Base-by-base conservation (phyloP, 2,113 vertebrate genomes). In the Gymnogyps californianus region DNA sequence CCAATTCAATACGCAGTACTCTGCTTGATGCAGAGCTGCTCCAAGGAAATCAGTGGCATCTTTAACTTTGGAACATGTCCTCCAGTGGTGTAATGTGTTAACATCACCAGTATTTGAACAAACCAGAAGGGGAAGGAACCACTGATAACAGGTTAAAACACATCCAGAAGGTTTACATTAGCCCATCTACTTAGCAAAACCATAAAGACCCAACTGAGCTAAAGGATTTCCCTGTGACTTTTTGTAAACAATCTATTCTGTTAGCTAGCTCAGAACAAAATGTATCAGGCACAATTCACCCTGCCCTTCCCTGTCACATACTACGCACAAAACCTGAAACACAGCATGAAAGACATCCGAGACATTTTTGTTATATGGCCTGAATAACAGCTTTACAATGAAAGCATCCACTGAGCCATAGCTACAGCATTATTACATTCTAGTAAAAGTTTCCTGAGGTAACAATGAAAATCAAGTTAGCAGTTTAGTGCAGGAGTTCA, bases 391-490 rank as follows among this genome's bases (percentile, higher is more conserved):
- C 21, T 66, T 84, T 49, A 72, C 28, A 81, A 82, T 61, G 28
- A 82, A 83, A 93, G 66, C 46, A 88, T 59, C 18, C 83, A 79
- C 38, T 44, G 31, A 92, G 47, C 64, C 77, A 90, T 8, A 89
- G 58, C 89, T 84, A 84, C 34, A 93, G 69, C 38, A 91, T 61
- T 81, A 81, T 57, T 66, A 61, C 2, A 1, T 57, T 84, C 52
- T 71, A 89, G 26, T 57, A 71, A n/a, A 96, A 95, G 75, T 83
- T 97, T 94, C 80, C 92, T 87, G 79, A 96, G 76, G 79, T 93
- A 77, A 95, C 74, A 89, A 76, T 67, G 67, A 96, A 95, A 95
- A 92, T 67, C 36, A 66, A 92, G 89, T 95, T 89, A 87, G 69
- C 65, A 70, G 36, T 75, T 96, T 52, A 95, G 65, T 61, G 49